These are phyloP conservation scores for Hippocampus guttulatus DNA, from an alignment of 2,113 vertebrate genomes.

Conservation along the genomic window DNA sequence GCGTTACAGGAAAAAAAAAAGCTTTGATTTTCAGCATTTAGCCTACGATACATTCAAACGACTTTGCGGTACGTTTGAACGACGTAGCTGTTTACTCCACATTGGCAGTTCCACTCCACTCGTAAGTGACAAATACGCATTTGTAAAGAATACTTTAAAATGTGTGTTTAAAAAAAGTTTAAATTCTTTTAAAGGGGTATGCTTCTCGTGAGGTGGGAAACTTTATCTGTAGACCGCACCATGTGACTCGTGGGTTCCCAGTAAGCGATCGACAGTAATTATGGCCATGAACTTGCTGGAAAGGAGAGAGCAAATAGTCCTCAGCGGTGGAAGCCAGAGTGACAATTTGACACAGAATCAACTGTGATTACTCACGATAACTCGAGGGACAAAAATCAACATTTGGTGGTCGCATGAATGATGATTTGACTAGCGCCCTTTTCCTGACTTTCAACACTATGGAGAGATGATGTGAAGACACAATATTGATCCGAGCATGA, in stretches of 20 bases:
- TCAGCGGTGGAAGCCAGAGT: conserved; percentile 21
- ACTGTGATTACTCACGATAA: conserved; percentile 60
- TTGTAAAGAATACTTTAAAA: too few species aligned
- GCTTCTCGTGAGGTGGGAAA: too few species aligned
- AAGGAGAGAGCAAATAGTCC: conserved; percentile 18
- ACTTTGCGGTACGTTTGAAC: too few species aligned
- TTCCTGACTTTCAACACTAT: background rate
- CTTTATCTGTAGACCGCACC: conserved; percentile 14
- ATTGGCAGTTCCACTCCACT: too few species aligned
- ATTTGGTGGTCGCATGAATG: conserved; percentile 51
- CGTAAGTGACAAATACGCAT: too few species aligned
- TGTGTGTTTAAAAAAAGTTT: too few species aligned
- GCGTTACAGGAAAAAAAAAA: too few species aligned
- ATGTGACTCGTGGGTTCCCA: conserved; percentile 25
- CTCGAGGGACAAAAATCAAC: conserved; percentile 53
- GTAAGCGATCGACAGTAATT: conserved; percentile 50
- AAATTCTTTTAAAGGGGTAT: too few species aligned
- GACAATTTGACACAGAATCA: conserved; percentile 55
- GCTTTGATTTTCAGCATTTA: too few species aligned
- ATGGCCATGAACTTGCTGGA: conserved; percentile 31
- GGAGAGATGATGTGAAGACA: conserved; percentile 28
- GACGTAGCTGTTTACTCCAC: too few species aligned
- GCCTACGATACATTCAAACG: too few species aligned
- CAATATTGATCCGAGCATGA: conserved; percentile 26
- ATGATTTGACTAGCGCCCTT: conserved; percentile 42